A percentile compares a stretch with the other conserved stretches of the same genome.
Evolutionary conservation across 2,797 vertebrate species (phyloP).

Genomic region (Nothura maculosa): DNA sequence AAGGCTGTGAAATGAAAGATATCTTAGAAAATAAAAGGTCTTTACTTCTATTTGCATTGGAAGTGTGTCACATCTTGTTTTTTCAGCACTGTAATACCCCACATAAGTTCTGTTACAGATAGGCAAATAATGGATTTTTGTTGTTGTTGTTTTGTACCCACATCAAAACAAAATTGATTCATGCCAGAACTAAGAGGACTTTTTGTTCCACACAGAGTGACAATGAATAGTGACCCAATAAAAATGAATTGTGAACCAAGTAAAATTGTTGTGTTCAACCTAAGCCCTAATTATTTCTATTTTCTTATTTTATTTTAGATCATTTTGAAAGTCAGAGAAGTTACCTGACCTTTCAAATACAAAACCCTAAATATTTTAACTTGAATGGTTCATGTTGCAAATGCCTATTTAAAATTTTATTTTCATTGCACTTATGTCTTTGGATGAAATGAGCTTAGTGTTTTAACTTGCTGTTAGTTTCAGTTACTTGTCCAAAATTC

Average conservation of each 20-base stretch:
- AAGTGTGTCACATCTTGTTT: not conserved
- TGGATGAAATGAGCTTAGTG: not conserved
- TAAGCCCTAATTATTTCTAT: not conserved
- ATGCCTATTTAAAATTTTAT: not conserved
- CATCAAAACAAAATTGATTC: not conserved
- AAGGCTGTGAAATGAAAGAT: not conserved
- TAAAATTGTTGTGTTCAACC: not conserved
- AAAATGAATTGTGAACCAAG: not conserved
- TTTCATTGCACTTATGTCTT: not conserved
- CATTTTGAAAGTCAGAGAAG: not conserved
- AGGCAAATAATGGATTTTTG: not conserved
- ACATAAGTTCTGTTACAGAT: not conserved
- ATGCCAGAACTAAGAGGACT: not conserved
- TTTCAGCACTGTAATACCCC: not conserved
- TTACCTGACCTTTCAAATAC: not conserved
- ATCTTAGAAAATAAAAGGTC: not conserved
- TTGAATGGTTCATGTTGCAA: not conserved
- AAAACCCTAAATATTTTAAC: not conserved
- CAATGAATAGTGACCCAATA: not conserved
- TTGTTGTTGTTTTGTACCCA: not conserved
- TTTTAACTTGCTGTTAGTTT: constrained; percentile 31
- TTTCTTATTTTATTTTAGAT: not conserved
- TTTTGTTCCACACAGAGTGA: not conserved
- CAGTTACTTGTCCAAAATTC: not conserved
- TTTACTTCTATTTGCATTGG: not conserved